These are phyloP conservation scores for Acleris literana DNA, from an alignment of 2,888 invertebrate genomes.

Conservation along the genomic window DNA sequence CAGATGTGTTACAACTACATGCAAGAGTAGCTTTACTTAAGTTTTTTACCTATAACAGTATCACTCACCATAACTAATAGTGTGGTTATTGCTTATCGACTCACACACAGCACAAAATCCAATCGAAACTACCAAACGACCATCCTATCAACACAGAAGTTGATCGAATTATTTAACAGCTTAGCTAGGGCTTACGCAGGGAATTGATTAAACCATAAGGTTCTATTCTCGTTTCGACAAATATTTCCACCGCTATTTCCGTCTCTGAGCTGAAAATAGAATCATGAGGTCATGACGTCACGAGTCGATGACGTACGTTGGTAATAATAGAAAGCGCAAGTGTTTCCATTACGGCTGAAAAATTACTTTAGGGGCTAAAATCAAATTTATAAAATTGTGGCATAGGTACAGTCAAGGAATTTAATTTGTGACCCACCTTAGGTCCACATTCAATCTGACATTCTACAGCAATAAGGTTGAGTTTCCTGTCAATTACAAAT, in stretches of 20 bases:
- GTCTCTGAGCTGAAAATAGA: conserved; percentile 19
- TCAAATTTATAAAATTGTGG: not conserved
- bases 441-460: no score
- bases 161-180: not conserved
- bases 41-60: no score
- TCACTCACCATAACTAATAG: no score
- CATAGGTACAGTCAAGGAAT: no score
- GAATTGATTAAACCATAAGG: conserved; percentile 10
- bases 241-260: conserved; percentile 19
- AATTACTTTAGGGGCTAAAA: not conserved
- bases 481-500: no score
- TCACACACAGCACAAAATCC: no score
- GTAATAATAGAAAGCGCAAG: conserved; percentile 3
- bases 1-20: no score
- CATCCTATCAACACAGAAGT: not conserved
- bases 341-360: not conserved
- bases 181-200: conserved; percentile 2
- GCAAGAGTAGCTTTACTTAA: no score
- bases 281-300: conserved; percentile 19
- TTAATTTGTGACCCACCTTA: no score
- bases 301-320: conserved; percentile 14
- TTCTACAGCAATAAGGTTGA: no score
- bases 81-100: no score
- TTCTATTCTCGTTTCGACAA: conserved; percentile 25
- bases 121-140: not conserved